phyloP scores from a whole-genome alignment of 2,888 invertebrate genomes.

The Aelia acuminata region DNA sequence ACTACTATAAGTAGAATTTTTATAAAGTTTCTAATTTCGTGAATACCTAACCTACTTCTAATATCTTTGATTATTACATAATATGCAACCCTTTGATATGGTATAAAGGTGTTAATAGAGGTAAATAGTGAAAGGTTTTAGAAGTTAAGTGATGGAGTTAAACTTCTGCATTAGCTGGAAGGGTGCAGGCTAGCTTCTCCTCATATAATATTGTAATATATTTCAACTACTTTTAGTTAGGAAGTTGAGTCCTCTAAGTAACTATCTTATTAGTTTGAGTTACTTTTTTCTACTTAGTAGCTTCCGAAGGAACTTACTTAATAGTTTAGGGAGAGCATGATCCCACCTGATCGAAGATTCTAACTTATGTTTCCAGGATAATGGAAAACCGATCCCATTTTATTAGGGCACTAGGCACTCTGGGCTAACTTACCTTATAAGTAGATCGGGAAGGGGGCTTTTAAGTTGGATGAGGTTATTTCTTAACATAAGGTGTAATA shows the following conservation, averaged over 20 bases:
- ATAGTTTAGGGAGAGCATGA: neutral
- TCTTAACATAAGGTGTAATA: neutral
- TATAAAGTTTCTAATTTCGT: too few species aligned
- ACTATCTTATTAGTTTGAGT: neutral
- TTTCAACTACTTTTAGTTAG: neutral
- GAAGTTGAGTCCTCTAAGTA: neutral
- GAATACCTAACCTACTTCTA: too few species aligned
- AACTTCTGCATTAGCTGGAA: neutral
- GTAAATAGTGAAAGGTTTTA: too few species aligned
- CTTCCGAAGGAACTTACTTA: neutral
- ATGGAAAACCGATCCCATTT: neutral
- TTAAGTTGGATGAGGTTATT: neutral
- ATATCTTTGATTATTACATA: too few species aligned
- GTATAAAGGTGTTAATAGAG: too few species aligned
- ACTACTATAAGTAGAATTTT: too few species aligned
- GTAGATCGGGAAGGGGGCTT: neutral
- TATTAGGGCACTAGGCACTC: neutral
- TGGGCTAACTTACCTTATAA: neutral
- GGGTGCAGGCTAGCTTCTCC: neutral
- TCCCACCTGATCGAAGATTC: neutral
- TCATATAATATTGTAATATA: neutral
- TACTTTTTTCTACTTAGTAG: neutral
- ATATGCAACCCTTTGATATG: too few species aligned
- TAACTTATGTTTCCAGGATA: neutral
- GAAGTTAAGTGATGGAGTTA: neutral